These are phyloP conservation scores for Alentia gelatinosa DNA, from an alignment of 2,888 invertebrate species.

Conservation along the genomic window DNA sequence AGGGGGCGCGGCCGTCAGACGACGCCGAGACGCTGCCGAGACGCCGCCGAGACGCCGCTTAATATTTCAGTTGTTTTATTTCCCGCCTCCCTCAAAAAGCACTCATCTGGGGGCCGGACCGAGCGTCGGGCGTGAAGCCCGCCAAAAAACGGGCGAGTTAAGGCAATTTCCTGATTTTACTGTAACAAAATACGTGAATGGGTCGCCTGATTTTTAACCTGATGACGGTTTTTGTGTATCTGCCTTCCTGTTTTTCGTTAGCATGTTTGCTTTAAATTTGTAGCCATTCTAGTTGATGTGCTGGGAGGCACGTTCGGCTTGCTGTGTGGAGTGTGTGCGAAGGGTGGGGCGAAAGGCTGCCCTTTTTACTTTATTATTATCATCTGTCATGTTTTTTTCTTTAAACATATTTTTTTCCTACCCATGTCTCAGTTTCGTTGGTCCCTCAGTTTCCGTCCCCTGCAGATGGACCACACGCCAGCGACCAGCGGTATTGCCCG, in stretches of 20 bases:
- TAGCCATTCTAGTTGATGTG: neutral
- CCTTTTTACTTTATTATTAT: too few relatives aligned
- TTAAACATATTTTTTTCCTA: neutral
- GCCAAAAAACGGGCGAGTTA: neutral
- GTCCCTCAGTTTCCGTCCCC: neutral
- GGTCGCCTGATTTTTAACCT: neutral
- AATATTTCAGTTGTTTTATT: conserved; percentile 13
- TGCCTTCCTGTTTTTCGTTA: neutral
- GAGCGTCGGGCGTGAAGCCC: neutral
- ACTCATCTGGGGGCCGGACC: neutral
- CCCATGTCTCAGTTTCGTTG: neutral
- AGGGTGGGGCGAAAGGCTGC: too few relatives aligned
- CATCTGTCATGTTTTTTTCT: too few relatives aligned
- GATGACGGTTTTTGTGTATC: neutral
- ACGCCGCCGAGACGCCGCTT: too few relatives aligned
- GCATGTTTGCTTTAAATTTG: neutral
- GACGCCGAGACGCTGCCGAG: too few relatives aligned
- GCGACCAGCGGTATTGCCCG: neutral
- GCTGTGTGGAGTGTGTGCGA: neutral
- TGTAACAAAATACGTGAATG: conserved; percentile 23
- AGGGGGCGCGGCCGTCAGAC: neutral
- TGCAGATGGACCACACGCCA: neutral
- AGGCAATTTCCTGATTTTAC: conserved; percentile 32
- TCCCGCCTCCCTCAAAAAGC: neutral
- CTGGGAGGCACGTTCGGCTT: neutral